phyloP scores from a whole-genome alignment of 2,797 vertebrate species.

The Peromyscus melanophrys region DNA sequence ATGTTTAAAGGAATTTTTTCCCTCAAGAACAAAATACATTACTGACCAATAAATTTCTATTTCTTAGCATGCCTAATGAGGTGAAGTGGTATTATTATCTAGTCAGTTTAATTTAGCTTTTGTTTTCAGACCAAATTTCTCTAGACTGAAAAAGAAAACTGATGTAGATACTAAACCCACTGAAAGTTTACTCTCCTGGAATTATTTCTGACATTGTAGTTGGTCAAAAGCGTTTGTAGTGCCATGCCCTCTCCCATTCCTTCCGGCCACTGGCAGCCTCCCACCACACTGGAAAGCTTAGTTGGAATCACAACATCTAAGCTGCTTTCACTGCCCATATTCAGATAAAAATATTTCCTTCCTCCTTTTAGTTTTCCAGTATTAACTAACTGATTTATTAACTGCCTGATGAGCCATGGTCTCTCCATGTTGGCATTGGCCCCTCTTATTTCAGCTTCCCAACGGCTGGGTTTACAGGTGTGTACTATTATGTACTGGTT shows the following conservation, averaged over 20 bases:
- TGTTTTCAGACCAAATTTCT: slow-evolving; percentile 40
- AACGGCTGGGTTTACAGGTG: neutral
- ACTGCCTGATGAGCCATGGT: neutral
- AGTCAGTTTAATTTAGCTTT: neutral
- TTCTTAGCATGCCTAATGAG: slow-evolving; percentile 37
- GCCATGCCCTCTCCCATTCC: neutral
- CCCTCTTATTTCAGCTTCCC: neutral
- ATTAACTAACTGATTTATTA: neutral
- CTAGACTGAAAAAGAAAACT: slow-evolving; percentile 32
- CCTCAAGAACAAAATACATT: slow-evolving; percentile 41
- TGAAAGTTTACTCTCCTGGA: neutral
- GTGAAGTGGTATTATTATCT: slow-evolving; percentile 35
- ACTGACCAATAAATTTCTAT: neutral
- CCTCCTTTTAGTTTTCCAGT: neutral
- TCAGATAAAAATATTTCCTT: neutral
- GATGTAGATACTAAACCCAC: neutral
- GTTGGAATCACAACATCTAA: neutral
- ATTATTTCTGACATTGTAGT: slow-evolving; percentile 9
- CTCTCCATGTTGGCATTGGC: neutral
- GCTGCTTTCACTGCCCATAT: neutral
- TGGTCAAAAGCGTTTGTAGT: neutral
- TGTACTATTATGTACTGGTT: neutral
- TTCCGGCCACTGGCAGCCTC: neutral
- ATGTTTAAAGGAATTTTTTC: slow-evolving; percentile 17
- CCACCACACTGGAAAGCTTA: neutral